Evolutionary conservation across 2,113 vertebrate species (phyloP).

Genomic region (Ptychochromis oligacanthus): DNA sequence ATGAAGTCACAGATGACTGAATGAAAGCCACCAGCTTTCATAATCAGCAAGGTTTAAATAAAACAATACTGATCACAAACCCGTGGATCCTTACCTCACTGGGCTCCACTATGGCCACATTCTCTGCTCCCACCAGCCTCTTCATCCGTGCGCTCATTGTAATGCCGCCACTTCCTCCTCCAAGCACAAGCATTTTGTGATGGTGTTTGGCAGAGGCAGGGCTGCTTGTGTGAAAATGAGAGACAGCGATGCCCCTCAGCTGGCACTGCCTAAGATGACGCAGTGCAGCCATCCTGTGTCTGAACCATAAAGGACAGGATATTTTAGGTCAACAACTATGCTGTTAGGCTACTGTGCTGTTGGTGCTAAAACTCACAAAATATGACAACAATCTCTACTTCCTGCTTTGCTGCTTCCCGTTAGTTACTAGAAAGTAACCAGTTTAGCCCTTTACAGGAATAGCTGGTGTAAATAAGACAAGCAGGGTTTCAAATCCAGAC

Average conservation of each 20-base stretch:
- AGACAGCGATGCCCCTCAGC: background rate
- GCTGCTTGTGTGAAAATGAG: slow-evolving; percentile 67
- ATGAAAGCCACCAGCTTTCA: background rate
- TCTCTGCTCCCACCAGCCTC: slow-evolving; percentile 87
- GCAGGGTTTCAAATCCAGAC: background rate
- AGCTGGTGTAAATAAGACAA: background rate
- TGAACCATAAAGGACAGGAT: background rate
- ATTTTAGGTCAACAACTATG: background rate
- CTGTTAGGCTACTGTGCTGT: background rate
- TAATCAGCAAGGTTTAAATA: background rate
- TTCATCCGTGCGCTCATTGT: slow-evolving; percentile 95
- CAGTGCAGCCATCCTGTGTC: slow-evolving; percentile 61
- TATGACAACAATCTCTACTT: background rate
- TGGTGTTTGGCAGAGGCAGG: slow-evolving; percentile 80
- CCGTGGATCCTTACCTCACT: slow-evolving; percentile 80
- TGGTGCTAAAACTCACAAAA: background rate
- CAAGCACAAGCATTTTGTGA: slow-evolving; percentile 91
- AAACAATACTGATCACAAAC: background rate
- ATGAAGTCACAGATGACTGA: background rate
- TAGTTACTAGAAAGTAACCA: background rate
- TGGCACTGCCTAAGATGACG: slow-evolving; percentile 39
- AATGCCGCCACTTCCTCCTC: slow-evolving; percentile 92
- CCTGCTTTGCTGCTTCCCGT: background rate
- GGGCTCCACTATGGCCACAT: slow-evolving; percentile 94
- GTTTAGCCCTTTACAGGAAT: background rate